Conservation (phyloP, 1,140 invertebrate genomes). For the Drosophila mauritiana region DNA sequence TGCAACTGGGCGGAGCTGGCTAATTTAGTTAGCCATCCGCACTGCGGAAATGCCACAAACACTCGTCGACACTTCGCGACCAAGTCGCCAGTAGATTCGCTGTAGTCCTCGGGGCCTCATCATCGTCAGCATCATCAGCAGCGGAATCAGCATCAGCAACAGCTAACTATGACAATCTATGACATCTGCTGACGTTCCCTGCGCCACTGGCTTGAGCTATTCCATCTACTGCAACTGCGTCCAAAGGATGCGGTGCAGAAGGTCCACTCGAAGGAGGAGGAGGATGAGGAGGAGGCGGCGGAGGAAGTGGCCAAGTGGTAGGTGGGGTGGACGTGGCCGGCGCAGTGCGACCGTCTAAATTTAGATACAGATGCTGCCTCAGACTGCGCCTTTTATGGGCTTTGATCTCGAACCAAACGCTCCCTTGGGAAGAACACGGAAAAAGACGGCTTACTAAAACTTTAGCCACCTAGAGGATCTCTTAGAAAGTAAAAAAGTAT, state of each 20-base stretch:
- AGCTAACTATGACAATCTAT: slow-evolving; percentile 76
- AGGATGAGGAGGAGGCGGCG: not conserved
- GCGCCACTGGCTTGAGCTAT: slow-evolving; percentile 31
- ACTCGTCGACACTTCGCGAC: slow-evolving; percentile 61
- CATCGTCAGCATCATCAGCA: slow-evolving; percentile 9
- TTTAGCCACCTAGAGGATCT: too few relatives aligned
- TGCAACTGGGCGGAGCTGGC: slow-evolving; percentile 32
- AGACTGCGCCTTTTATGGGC: slow-evolving; percentile 74
- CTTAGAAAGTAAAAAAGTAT: too few relatives aligned
- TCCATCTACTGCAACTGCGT: slow-evolving; percentile 2
- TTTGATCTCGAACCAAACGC: slow-evolving; percentile 70
- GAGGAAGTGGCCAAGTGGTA: not conserved
- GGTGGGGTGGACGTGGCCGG: slow-evolving; percentile 8
- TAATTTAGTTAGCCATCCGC: slow-evolving; percentile 72
- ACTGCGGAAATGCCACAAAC: slow-evolving; percentile 80
- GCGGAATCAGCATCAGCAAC: slow-evolving; percentile 15
- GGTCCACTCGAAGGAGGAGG: not conserved
- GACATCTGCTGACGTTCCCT: slow-evolving; percentile 46
- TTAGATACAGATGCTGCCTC: slow-evolving; percentile 65
- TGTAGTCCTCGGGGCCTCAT: slow-evolving; percentile 26
- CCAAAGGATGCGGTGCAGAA: not conserved
- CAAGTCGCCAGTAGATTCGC: slow-evolving; percentile 36
- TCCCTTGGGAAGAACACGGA: slow-evolving; percentile 14
- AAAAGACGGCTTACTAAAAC: not conserved
- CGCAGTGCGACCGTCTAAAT: slow-evolving; percentile 65